Evolutionary conservation across 2,113 vertebrate genomes (phyloP), one percentile per base, ranked within the genome.

Genomic region (Lepus timidus): DNA sequence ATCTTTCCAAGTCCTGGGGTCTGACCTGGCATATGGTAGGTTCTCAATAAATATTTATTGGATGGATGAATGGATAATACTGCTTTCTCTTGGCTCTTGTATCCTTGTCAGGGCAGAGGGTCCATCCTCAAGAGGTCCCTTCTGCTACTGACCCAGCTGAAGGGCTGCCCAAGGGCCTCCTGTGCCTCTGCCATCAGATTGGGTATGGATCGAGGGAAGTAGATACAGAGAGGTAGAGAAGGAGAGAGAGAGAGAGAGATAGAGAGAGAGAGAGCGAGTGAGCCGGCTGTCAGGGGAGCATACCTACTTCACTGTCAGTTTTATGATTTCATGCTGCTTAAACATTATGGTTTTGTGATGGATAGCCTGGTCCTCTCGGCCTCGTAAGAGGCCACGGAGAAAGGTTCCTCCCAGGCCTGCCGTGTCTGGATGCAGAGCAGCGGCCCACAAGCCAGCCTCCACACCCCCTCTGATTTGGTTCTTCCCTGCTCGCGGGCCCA

Each of bases 301-400:
- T 97, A 97, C 96, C 97, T 98, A 95, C 96, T 97, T 98, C 97
- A 97, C 97, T 97, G 95, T 96, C 94, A 95, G 95, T 95, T 98
- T 98, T 98, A 97, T 71, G 95, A 97, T 97, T 98, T 98, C 98
- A 97, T 97, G 97, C 97, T 95, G 96, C 96, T 97, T 97, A 97
- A 97, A 96, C 97, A 97, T 98, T 98, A 97, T 90, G 97, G 97
- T 97, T 97, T 97, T 97, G 95, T 98, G 97, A 97, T 97, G 97
- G 98, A 97, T 96, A 93, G 93, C 97, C 96, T 97, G 95, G 96
- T 97, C 96, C 95, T 93, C 95, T 92, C 92, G 90, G 94, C 96
- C 90, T 93, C 95, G 39, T 94, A 96, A 98, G 95, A 97, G 95
- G 96, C 97, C 95, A 96, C 93, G 67, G 94, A 97, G 93, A 90